These are phyloP conservation scores for Sphecodes monilicornis DNA, from an alignment of 2,888 invertebrate species.

Conservation along the genomic window DNA sequence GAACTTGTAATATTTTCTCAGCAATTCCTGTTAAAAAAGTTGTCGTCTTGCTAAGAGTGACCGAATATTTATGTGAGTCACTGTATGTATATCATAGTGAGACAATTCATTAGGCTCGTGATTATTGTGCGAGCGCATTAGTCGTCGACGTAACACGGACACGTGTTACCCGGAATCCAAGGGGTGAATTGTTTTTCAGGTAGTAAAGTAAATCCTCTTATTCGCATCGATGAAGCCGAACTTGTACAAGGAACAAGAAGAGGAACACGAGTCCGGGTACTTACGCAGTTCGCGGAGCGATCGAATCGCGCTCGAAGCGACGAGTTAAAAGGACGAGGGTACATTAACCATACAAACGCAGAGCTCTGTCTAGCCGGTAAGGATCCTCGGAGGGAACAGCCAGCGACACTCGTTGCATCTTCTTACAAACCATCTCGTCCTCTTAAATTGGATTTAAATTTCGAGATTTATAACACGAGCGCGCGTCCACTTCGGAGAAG, in stretches of 20 bases:
- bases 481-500: slow-evolving; percentile 43
- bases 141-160: slow-evolving; percentile 16
- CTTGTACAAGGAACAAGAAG: slow-evolving; percentile 61
- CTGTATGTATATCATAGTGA: neutral
- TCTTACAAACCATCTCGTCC: slow-evolving; percentile 42
- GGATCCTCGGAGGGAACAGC: slow-evolving; percentile 55
- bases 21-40: too few relatives aligned
- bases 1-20: too few relatives aligned
- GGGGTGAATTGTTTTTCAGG: slow-evolving; percentile 14
- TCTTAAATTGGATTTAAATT: slow-evolving; percentile 66
- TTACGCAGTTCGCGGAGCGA: slow-evolving; percentile 60
- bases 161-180: slow-evolving; percentile 54
- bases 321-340: slow-evolving; percentile 73
- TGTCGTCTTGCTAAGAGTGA: too few relatives aligned
- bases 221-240: slow-evolving; percentile 60
- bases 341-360: slow-evolving; percentile 65
- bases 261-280: slow-evolving; percentile 64
- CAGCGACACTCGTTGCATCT: slow-evolving; percentile 57
- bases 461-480: slow-evolving; percentile 60
- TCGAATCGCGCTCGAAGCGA: slow-evolving; percentile 72
- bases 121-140: slow-evolving; percentile 25
- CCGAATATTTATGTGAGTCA: too few relatives aligned
- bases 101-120: slow-evolving; percentile 6
- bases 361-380: slow-evolving; percentile 59
- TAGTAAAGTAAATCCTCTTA: slow-evolving; percentile 62